phyloP scores from a whole-genome alignment of 2,113 vertebrate species.

The Pteruthius melanotis region DNA sequence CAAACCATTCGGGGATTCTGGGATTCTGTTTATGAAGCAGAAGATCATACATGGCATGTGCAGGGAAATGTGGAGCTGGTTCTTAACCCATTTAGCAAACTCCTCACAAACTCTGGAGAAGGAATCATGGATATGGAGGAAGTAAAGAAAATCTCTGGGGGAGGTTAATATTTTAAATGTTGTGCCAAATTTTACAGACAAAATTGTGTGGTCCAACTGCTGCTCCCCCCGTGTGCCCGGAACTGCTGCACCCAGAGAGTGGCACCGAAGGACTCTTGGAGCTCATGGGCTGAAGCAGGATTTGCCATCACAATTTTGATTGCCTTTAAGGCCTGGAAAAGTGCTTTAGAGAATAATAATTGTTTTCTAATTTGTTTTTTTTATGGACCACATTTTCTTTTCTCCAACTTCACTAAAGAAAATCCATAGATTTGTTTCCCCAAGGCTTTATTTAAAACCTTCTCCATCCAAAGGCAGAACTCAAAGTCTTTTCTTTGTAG shows the following conservation, averaged over 20 bases:
- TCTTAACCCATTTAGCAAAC: neutral
- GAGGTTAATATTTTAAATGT: neutral
- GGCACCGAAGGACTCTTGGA: neutral
- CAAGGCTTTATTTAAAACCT: neutral
- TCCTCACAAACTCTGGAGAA: neutral
- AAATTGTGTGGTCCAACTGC: neutral
- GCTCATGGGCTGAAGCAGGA: neutral
- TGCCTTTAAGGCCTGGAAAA: neutral
- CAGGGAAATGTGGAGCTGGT: neutral
- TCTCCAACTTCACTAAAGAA: neutral
- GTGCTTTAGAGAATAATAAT: neutral
- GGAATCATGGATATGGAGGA: neutral
- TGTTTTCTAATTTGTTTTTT: neutral
- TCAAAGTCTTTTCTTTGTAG: neutral
- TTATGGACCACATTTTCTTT: neutral
- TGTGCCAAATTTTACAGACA: neutral
- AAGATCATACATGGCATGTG: rapidly evolving
- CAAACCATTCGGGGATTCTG: no score
- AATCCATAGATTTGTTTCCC: neutral
- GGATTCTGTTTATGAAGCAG: neutral
- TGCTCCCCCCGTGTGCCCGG: rapidly evolving
- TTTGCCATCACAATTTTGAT: neutral
- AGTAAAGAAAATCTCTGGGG: neutral
- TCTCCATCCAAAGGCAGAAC: neutral
- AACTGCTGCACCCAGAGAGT: neutral